Evolutionary conservation across 2,113 vertebrate genomes (phyloP).

Genomic region (Cyanoderma ruficeps): DNA sequence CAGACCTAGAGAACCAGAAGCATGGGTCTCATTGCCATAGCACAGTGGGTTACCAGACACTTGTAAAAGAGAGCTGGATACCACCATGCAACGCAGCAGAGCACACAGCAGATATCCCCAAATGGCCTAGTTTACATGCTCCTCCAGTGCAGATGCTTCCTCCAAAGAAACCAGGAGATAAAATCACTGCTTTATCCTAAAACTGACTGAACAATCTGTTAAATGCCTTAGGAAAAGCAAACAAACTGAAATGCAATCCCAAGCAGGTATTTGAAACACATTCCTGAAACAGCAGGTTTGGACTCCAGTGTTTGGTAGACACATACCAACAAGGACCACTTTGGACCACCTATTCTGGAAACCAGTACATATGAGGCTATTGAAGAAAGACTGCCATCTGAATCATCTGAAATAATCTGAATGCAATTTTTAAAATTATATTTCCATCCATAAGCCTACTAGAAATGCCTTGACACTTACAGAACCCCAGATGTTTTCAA

Average conservation of each 20-base stretch:
- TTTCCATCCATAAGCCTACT: not conserved
- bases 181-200: not conserved
- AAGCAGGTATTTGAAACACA: not conserved
- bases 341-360: not conserved
- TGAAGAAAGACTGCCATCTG: not conserved
- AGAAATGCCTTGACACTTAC: not conserved
- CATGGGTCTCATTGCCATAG: fast-evolving
- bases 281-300: not conserved
- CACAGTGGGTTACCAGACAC: not conserved
- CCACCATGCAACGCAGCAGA: fast-evolving
- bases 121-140: not conserved
- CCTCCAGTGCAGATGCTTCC: not conserved
- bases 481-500: not conserved
- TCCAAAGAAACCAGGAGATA: not conserved
- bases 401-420: not conserved
- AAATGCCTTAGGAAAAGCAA: not conserved
- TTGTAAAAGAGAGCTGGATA: not conserved
- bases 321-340: not conserved
- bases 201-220: not conserved
- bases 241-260: not conserved
- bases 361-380: not conserved
- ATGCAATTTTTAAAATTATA: not conserved
- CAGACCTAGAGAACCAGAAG: not conserved
- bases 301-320: not conserved
- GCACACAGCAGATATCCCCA: not conserved